Base-by-base conservation (phyloP, 2,888 invertebrate genomes). In the Carterocephalus palaemon region DNA sequence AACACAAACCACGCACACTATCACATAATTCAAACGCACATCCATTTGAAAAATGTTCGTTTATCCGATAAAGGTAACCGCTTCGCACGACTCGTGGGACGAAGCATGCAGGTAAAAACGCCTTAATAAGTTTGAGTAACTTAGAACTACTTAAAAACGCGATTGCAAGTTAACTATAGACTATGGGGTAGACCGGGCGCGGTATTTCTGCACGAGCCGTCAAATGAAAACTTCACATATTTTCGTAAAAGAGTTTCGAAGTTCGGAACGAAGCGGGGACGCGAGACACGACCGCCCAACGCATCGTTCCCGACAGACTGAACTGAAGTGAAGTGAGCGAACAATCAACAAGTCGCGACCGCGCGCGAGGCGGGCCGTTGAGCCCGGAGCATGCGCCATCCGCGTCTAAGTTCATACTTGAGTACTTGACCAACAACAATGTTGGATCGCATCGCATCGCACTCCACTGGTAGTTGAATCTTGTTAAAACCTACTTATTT, bases 31-130 rank as follows among this genome's bases (percentile, higher is more conserved):
- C 64, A 73, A 81, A 80, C 78, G 76, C 83, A 83, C 82, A 82
- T 83, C 80, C 83, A 86, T 86, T 85, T 84, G 80, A 84, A 85
- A 84, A 82, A 79, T 80, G 77, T 85, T 75, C 84, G 82, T 84
- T 84, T 82, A 81, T 82, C 81, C 82, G 76, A 82, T 79, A 81
- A 75, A 74, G 75, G 74, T 75, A 77, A 79, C 81, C 78, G 81
- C 79, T 75, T 70, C 68, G 71, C 75, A 63, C 69, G 66, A 71
- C 67, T 75, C 80, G 82, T 78, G 81, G 78, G 82, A 75, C 77
- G 76, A 77, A 68, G 72, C 78, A 79, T 80, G 81, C 84, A 85
- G 85, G 84, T 85, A 84, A 77, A 77, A 75, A 70, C 79, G 75
- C 82, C 78, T 83, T 45, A 79, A 74, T 76, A 79, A 75, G 77